Evolutionary conservation across 2,797 vertebrate genomes (phyloP).

Genomic region (Eulemur coronatus): DNA sequence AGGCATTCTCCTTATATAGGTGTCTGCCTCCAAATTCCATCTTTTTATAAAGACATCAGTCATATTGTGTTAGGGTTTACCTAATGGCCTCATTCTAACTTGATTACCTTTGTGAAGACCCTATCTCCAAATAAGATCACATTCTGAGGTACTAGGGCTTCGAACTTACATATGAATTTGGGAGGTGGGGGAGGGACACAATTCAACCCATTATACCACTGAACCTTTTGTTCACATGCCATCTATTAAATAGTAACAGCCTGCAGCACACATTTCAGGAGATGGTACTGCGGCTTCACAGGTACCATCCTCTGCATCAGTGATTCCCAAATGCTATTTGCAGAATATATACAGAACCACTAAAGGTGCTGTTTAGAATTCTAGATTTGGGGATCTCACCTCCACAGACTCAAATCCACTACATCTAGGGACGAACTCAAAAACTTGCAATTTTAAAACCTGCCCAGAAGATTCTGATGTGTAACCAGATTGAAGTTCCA

Average conservation of each 20-base stretch:
- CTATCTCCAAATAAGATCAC: background rate
- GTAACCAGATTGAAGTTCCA: background rate
- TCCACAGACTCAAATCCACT: background rate
- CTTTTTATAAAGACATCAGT: background rate
- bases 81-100: background rate
- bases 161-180: background rate
- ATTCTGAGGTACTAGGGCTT: background rate
- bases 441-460: background rate
- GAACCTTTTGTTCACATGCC: background rate
- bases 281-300: background rate
- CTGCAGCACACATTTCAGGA: background rate
- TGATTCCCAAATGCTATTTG: background rate
- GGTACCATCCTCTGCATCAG: background rate
- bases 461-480: background rate
- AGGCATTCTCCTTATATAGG: rapidly evolving
- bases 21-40: background rate
- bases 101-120: background rate
- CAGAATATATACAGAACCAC: background rate
- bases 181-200: background rate
- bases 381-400: background rate
- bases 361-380: background rate
- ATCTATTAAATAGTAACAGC: background rate
- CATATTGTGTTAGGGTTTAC: background rate
- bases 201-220: background rate
- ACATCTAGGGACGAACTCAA: background rate